phyloP scores from a whole-genome alignment of 2,888 invertebrate species.

The Oligia fasciuncula region DNA sequence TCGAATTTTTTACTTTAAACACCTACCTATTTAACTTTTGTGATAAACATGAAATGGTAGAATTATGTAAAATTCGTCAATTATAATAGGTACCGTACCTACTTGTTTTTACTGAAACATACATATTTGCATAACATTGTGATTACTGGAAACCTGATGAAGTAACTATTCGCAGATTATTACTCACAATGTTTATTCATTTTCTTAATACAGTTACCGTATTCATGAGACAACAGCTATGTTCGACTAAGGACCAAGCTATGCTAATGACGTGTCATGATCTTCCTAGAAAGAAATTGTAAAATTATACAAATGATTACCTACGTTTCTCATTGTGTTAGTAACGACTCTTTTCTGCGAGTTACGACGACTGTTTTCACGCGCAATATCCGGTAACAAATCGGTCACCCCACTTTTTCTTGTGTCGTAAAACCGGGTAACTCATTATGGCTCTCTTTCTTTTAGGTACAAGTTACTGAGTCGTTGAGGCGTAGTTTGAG shows the following conservation, averaged over 20 bases:
- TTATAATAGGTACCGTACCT: not conserved
- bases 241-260: constrained; percentile 1
- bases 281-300: constrained; percentile 40
- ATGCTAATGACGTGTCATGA: constrained; percentile 15
- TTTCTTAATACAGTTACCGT: not conserved
- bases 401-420: constrained; percentile 17
- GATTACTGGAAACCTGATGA: constrained; percentile 9
- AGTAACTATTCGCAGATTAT: constrained; percentile 23
- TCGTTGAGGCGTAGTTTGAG: too few relatives aligned
- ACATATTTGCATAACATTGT: constrained; percentile 29
- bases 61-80: too few relatives aligned
- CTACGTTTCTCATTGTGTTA: not conserved
- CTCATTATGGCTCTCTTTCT: constrained; percentile 5
- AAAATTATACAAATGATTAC: constrained; percentile 31
- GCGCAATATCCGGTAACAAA: constrained; percentile 1
- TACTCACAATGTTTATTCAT: constrained; percentile 40
- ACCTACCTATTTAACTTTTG: too few relatives aligned
- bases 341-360: not conserved
- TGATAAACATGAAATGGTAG: too few relatives aligned
- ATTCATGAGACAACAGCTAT: constrained; percentile 33
- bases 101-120: constrained; percentile 1
- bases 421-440: not conserved
- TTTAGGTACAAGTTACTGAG: too few relatives aligned
- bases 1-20: too few relatives aligned
- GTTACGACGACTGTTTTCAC: not conserved